Base-by-base conservation (phyloP, 2,113 vertebrate species). In the Macquaria australasica region DNA sequence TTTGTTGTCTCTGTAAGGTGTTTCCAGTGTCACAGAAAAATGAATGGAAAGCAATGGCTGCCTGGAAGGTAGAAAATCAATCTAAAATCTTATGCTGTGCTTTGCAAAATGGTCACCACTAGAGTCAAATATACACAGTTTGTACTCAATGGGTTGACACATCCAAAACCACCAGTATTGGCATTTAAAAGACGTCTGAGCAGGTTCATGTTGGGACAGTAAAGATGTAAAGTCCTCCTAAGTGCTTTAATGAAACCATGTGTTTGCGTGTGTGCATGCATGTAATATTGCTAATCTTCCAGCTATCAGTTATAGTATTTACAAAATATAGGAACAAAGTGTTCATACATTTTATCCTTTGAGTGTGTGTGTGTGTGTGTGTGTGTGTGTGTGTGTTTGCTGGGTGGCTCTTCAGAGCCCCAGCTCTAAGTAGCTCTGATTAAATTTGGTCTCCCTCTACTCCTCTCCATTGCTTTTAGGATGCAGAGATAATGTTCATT, bases 381-480 rank as follows among this genome's bases (percentile, higher is more conserved):
- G 74, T 81, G 37, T 39, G 39, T 55, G 53, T 71, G n/a, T 67
- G 66, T 37, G 31, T 72, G 74, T 81, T 51, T 84, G 14, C 31
- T 59, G 16, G 11, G 69, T 66, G 50, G 53, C 39, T 82, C 64
- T 82, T 63, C 37, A 70, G 55, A 75, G 66, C 43, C 28, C 67
- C 55, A 77, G 88, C 90, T 87, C 66, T 93, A 71, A 93, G 90
- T 91, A 85, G 85, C 64, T 70, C 82, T 90, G 90, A 94, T 94
- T 92, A 68, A 78, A 90, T 94, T 85, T 91, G 79, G 66, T 59
- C 78, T 90, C 66, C 77, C 88, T 82, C 67, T 88, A 81, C 82
- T 88, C 37, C 88, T 81, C 89, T 86, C 73, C 18, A 2, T 62
- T 91, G 91, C 93, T 94, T 92, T 94, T 84, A 94, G 91, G 85